These are phyloP conservation scores for Brachyalestes nurse DNA, from an alignment of 2,797 vertebrate genomes.

Conservation along the genomic window DNA sequence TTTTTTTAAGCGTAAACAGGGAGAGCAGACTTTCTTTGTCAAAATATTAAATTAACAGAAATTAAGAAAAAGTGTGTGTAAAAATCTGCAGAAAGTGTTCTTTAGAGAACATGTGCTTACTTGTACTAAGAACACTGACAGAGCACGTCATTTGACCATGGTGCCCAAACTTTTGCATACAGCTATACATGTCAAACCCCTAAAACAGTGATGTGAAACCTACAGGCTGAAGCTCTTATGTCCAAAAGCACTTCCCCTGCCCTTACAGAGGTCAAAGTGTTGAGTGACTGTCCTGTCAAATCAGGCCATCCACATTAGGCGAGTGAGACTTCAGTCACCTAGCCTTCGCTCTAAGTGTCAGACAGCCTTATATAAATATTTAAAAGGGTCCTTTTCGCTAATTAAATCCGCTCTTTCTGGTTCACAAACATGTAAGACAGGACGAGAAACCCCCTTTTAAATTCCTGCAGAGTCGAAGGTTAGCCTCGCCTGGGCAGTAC, in stretches of 20 bases:
- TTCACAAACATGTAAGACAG: slow-evolving; percentile 46
- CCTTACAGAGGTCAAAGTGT: slow-evolving; percentile 56
- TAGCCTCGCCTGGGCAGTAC: slow-evolving; percentile 28
- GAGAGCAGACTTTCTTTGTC: too few relatives aligned
- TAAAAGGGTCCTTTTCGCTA: slow-evolving; percentile 72
- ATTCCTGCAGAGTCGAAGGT: slow-evolving; percentile 54
- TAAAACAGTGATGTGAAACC: not conserved
- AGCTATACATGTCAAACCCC: not conserved
- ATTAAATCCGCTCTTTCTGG: slow-evolving; percentile 68
- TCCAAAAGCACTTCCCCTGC: slow-evolving; percentile 51
- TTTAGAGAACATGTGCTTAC: too few relatives aligned
- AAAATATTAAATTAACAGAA: too few relatives aligned
- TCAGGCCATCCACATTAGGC: slow-evolving; percentile 65
- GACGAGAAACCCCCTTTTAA: slow-evolving; percentile 42
- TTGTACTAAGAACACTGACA: too few relatives aligned
- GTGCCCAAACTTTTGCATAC: too few relatives aligned
- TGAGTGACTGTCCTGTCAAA: slow-evolving; percentile 58
- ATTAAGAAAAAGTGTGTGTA: too few relatives aligned
- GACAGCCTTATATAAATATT: slow-evolving; percentile 75
- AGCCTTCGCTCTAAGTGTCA: slow-evolving; percentile 68
- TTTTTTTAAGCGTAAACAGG: too few relatives aligned
- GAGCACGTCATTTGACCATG: too few relatives aligned
- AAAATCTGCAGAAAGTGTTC: too few relatives aligned
- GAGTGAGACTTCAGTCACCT: slow-evolving; percentile 66
- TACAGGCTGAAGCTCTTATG: slow-evolving; percentile 10